These are phyloP conservation scores for Archocentrus centrarchus DNA, from an alignment of 2,113 vertebrate genomes.

Conservation along the genomic window DNA sequence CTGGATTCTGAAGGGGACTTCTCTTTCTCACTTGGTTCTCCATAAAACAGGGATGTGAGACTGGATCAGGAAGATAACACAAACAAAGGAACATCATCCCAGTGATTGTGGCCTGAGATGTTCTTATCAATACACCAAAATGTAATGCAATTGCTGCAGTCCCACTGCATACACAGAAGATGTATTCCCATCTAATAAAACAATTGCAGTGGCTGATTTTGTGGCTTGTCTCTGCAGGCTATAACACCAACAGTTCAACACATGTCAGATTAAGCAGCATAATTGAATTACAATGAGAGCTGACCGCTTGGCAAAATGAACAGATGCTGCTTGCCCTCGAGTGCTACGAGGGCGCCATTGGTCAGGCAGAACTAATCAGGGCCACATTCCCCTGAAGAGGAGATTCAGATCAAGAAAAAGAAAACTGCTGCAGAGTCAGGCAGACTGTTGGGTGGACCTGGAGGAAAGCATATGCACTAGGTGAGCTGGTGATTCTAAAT, in stretches of 20 bases:
- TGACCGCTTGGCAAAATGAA: constrained; percentile 22
- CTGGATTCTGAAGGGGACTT: constrained; percentile 93
- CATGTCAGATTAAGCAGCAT: constrained; percentile 57
- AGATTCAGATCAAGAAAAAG: constrained; percentile 29
- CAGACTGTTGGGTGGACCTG: neutral
- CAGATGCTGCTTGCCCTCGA: constrained; percentile 52
- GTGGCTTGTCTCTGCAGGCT: constrained; percentile 30
- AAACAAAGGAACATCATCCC: neutral
- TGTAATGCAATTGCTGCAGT: neutral
- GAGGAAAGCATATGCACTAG: neutral
- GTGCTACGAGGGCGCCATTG: neutral
- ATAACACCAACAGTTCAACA: constrained; percentile 41
- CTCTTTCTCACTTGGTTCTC: constrained; percentile 95
- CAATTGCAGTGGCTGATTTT: constrained; percentile 32
- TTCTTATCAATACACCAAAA: neutral
- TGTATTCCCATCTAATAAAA: neutral
- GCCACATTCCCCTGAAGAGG: neutral
- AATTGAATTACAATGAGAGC: constrained; percentile 54
- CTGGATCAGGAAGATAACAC: constrained; percentile 70
- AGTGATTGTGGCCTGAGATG: neutral
- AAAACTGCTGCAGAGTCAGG: constrained; percentile 17
- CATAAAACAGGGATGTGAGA: constrained; percentile 94
- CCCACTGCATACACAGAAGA: neutral
- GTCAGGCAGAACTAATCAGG: constrained; percentile 54
- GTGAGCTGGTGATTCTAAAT: neutral